Base-by-base conservation (phyloP, 2,113 vertebrate species). In the Nothobranchius kuhntae region DNA sequence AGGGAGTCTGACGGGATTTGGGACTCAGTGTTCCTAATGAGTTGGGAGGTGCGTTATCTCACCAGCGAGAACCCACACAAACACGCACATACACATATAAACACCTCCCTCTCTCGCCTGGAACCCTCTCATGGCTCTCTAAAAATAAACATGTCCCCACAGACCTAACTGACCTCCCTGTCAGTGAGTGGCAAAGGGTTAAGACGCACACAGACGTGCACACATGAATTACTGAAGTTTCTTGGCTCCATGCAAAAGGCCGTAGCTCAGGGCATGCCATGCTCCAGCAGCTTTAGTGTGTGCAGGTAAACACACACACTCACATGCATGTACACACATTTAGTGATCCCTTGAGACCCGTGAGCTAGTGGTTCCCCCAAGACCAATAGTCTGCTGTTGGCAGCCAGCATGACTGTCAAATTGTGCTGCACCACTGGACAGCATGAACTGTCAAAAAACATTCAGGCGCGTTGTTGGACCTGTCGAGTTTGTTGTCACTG, bases 91-190 rank as follows among this genome's bases (percentile, higher is more conserved):
- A 61, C 24, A 61, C 48, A 81, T 21, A 79, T 61, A 82, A 21
- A 73, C 69, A 61, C 82, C 71, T 68, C 78, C 61, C 77, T 57
- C 83, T 84, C 75, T 71, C 12, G 46, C 83, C 85, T 81, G 66
- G 76, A 78, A 80, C 82, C 80, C 78, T 77, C 76, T 72, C 66
- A 61, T 78, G 81, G 77, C 85, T 87, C 85, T 81, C 88, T 87
- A 87, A 89, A 92, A 91, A 88, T 90, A 91, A 92, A 92, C 89
- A 92, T 73, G 82, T 89, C 87, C 87, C 87, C 89, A 73, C 77
- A 85, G 83, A 85, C 87, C 82, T 83, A 83, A 89, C 89, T 91
- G 87, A 90, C 90, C 90, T 89, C 88, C 87, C 86, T 89, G 90
- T 91, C 89, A 87, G 84, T 81, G 78, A 85, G 86, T 74, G 80